Evolutionary conservation across 2,797 vertebrate species (phyloP).

Genomic region (Brachyalestes nurse): DNA sequence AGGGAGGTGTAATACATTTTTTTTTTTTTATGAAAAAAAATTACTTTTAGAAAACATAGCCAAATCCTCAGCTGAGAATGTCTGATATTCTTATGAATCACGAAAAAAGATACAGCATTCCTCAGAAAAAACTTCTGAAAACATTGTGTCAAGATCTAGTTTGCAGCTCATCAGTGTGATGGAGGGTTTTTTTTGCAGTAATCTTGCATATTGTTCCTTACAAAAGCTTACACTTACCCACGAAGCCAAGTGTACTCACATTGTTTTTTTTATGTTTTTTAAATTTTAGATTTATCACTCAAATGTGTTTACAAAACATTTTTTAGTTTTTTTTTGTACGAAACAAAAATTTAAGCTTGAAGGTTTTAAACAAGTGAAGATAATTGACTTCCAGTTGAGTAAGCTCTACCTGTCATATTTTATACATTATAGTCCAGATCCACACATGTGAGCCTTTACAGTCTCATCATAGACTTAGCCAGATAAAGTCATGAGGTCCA

Average conservation of each 20-base stretch:
- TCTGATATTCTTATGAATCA: slow-evolving; percentile 72
- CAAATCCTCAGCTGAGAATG: slow-evolving; percentile 77
- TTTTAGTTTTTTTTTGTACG: neutral
- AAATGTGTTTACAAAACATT: neutral
- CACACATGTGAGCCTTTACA: neutral
- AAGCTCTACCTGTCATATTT: neutral
- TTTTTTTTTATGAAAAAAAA: slow-evolving; percentile 48
- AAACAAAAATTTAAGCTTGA: neutral
- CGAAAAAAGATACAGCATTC: slow-evolving; percentile 70
- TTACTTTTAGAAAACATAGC: slow-evolving; percentile 71
- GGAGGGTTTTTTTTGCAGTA: slow-evolving; percentile 5
- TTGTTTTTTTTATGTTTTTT: neutral
- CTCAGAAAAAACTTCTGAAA: slow-evolving; percentile 52
- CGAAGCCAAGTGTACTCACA: neutral
- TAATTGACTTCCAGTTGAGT: neutral
- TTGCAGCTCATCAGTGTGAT: slow-evolving; percentile 4
- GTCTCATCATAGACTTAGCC: neutral
- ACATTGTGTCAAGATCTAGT: neutral
- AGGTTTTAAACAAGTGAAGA: slow-evolving; percentile 8
- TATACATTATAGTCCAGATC: neutral
- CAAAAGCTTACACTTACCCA: slow-evolving; percentile 21
- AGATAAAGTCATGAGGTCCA: slow-evolving; percentile 15
- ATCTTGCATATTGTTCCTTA: slow-evolving; percentile 8
- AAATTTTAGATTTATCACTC: too few species aligned
- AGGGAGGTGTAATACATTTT: slow-evolving; percentile 64